phyloP scores from a whole-genome alignment of 2,113 vertebrate species.

The Phylloscopus trochilus region DNA sequence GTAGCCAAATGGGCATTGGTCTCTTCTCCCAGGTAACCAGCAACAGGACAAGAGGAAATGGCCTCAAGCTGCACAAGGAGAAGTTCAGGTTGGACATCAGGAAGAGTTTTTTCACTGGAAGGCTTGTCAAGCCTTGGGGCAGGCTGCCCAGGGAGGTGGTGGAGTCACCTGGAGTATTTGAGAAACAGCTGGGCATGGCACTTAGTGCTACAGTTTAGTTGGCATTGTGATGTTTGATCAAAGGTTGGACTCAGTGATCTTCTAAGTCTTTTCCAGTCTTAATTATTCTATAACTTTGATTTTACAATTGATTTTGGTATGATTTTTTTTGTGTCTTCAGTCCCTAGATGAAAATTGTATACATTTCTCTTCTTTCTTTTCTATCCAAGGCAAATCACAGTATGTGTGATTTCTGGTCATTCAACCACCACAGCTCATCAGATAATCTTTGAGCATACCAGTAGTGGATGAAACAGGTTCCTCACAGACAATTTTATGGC shows the following conservation, averaged over 20 bases:
- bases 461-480: not conserved
- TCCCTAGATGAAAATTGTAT: not conserved
- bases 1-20: rapidly evolving
- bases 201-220: not conserved
- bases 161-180: not conserved
- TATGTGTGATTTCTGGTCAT: not conserved
- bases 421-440: not conserved
- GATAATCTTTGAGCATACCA: not conserved
- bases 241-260: not conserved
- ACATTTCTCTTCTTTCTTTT: not conserved
- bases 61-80: not conserved
- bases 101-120: not conserved
- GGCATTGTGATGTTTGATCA: not conserved
- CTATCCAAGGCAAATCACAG: not conserved
- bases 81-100: not conserved
- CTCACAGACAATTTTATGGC: not conserved
- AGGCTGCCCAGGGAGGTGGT: not conserved
- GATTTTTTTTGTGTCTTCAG: not conserved
- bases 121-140: not conserved
- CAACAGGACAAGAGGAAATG: not conserved
- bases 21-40: not conserved
- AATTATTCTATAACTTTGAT: not conserved
- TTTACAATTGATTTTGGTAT: not conserved
- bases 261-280: not conserved
- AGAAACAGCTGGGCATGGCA: not conserved